phyloP scores from a whole-genome alignment of 1,140 invertebrate species.

The Phortica variegata region DNA sequence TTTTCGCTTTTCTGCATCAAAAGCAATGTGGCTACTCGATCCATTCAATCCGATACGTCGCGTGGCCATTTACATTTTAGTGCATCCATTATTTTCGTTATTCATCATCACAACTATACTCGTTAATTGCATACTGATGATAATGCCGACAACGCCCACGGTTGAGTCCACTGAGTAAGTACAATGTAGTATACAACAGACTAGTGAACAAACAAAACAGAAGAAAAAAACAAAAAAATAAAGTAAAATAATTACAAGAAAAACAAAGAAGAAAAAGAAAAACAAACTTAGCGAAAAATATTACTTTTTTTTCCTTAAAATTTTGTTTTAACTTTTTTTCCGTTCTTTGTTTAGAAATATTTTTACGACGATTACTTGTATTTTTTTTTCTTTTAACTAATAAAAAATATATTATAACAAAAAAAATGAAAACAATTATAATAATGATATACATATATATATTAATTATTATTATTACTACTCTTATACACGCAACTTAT shows the following conservation, averaged over 20 bases:
- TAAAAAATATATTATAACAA: no score
- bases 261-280: no score
- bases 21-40: slow-evolving; percentile 91
- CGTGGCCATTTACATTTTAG: slow-evolving; percentile 95
- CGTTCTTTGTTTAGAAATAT: no score
- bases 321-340: no score
- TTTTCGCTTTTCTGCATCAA: slow-evolving; percentile 96
- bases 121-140: slow-evolving; percentile 97
- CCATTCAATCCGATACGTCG: slow-evolving; percentile 97
- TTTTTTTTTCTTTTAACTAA: no score
- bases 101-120: slow-evolving; percentile 98
- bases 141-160: slow-evolving; percentile 88
- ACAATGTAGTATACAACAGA: slow-evolving; percentile 21
- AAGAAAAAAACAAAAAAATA: neutral
- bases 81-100: slow-evolving; percentile 95
- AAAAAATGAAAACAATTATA: no score
- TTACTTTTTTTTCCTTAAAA: no score
- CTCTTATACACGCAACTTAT: no score
- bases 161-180: slow-evolving; percentile 98
- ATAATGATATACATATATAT: slow-evolving; percentile 15
- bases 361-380: no score
- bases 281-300: no score
- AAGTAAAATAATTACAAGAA: no score
- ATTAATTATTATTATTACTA: slow-evolving; percentile 20
- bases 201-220: slow-evolving; percentile 1